These are phyloP conservation scores for Drosophila melanogaster DNA, from an alignment of 1,140 invertebrate genomes.

Conservation along the genomic window Release_6_plus_ISO1_MT NT_037436.4:20534501-20535000, in stretches of 20 bases:
- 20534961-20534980: slow-evolving; percentile 32
- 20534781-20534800: background rate
- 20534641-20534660: too few species aligned
- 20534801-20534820: too few species aligned
- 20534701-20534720: too few species aligned
- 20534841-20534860: background rate
- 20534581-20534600: slow-evolving; percentile 9
- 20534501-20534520: slow-evolving; percentile 53
- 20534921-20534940: slow-evolving; percentile 25
- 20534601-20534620: background rate
- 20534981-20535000: slow-evolving; percentile 35
- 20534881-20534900: slow-evolving; percentile 27
- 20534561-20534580: slow-evolving; percentile 4
- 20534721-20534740: too few species aligned
- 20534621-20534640: background rate
- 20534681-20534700: too few species aligned
- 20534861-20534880: slow-evolving; percentile 15
- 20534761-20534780: too few species aligned
- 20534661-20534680: background rate
- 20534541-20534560: background rate
- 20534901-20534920: slow-evolving; percentile 24
- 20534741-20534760: too few species aligned
- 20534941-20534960: slow-evolving; percentile 17
- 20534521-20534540: slow-evolving; percentile 47
- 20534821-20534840: too few species aligned